Evolutionary conservation across 2,888 invertebrate species (phyloP).

Genomic region (Galerucella calmariensis): DNA sequence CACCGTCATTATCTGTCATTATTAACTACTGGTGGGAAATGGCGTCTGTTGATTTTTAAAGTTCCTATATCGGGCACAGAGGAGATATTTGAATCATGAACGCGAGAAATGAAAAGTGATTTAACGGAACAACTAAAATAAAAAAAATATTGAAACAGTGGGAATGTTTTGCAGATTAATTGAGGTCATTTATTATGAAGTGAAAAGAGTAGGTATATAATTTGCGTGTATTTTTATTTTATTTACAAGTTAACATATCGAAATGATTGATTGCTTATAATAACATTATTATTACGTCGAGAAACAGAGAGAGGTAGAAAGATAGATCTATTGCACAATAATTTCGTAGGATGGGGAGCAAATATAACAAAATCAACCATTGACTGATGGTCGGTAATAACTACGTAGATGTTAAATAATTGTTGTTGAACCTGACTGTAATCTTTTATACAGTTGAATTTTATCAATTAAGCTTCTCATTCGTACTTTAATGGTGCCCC

Average conservation of each 20-base stretch:
- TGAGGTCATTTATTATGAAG: slow-evolving; percentile 30
- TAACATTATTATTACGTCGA: slow-evolving; percentile 46
- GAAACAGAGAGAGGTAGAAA: slow-evolving; percentile 45
- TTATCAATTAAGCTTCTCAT: slow-evolving; percentile 60
- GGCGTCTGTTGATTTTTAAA: too few species aligned
- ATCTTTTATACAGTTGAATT: slow-evolving; percentile 60
- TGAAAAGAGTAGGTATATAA: slow-evolving; percentile 30
- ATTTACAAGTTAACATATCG: slow-evolving; percentile 30
- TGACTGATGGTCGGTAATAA: slow-evolving; percentile 60
- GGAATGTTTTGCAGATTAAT: slow-evolving; percentile 34
- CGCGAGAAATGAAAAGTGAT: not conserved
- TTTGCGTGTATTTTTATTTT: slow-evolving; percentile 29
- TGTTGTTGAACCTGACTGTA: slow-evolving; percentile 53
- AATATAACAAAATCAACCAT: slow-evolving; percentile 56
- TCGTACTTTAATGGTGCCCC: slow-evolving; percentile 57
- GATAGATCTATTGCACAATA: slow-evolving; percentile 44
- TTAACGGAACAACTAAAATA: not conserved
- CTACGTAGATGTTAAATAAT: slow-evolving; percentile 56
- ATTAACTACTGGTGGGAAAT: too few species aligned
- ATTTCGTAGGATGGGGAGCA: slow-evolving; percentile 47
- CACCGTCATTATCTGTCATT: too few species aligned
- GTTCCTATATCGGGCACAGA: too few species aligned
- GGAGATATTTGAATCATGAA: too few species aligned
- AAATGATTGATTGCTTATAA: slow-evolving; percentile 38
- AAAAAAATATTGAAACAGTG: slow-evolving; percentile 16